These are phyloP conservation scores for Misgurnus mizolepis DNA, from an alignment of 2,113 vertebrate genomes.

Conservation along the genomic window DNA sequence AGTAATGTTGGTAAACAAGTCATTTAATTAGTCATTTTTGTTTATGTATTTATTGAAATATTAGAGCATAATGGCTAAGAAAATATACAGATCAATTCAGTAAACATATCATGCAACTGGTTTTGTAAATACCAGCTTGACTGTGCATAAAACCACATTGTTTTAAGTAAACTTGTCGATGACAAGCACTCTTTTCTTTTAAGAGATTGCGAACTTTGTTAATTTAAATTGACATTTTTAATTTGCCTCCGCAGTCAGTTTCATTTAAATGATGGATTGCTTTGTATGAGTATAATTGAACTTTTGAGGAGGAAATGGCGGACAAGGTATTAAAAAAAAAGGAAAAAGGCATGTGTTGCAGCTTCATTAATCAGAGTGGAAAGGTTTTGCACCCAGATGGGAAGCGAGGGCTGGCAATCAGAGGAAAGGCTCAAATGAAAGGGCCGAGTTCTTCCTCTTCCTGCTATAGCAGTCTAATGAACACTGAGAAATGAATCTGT, in stretches of 20 bases:
- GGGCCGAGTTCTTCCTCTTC: conserved; percentile 21
- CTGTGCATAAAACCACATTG: conserved; percentile 32
- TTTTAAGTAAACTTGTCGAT: conserved; percentile 53
- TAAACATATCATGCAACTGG: background rate
- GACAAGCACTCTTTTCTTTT: conserved; percentile 26
- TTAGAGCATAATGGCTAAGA: background rate
- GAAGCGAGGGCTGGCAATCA: conserved; percentile 47
- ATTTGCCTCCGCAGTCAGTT: conserved; percentile 74
- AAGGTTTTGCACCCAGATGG: conserved; percentile 45
- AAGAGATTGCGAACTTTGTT: conserved; percentile 55
- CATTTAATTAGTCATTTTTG: too few species aligned
- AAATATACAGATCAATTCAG: background rate
- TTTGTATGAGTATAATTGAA: conserved; percentile 76
- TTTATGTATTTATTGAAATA: background rate
- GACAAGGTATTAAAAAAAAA: conserved; percentile 66
- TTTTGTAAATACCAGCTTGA: background rate
- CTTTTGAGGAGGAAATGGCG: conserved; percentile 74
- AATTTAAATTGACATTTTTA: conserved; percentile 80
- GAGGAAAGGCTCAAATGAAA: conserved; percentile 37
- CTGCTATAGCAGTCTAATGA: conserved; percentile 37
- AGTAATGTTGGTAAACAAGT: too few species aligned
- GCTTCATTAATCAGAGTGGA: conserved; percentile 71
- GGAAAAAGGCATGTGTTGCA: conserved; percentile 69
- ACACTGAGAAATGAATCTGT: conserved; percentile 6
- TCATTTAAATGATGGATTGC: conserved; percentile 77